Evolutionary conservation across 2,888 invertebrate genomes (phyloP).

Genomic region (Ophion slaviceki): DNA sequence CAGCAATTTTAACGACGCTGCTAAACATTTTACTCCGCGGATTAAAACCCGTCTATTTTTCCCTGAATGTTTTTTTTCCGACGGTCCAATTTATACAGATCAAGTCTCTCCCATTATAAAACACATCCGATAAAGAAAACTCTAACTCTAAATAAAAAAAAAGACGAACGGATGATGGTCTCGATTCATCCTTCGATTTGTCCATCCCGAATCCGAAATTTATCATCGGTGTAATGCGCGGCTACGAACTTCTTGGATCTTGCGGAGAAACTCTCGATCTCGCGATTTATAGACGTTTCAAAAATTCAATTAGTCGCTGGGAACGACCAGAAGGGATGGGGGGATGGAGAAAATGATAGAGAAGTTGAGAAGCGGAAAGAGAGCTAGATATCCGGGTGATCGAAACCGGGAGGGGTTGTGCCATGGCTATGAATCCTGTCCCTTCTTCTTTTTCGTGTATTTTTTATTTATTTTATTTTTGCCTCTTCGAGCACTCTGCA

Average conservation of each 20-base stretch:
- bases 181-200: constrained; percentile 63
- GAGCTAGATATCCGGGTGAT: constrained; percentile 45
- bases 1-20: constrained; percentile 8
- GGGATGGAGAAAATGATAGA: constrained; percentile 5
- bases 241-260: constrained; percentile 48
- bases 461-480: constrained; percentile 14
- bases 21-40: not conserved
- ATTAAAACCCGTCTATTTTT: too few species aligned
- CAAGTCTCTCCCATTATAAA: not conserved
- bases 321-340: constrained; percentile 26
- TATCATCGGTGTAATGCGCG: constrained; percentile 64
- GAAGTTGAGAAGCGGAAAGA: constrained; percentile 17
- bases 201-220: constrained; percentile 60
- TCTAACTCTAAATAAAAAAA: constrained; percentile 5
- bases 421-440: constrained; percentile 4
- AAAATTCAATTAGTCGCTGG: constrained; percentile 65
- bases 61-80: not conserved
- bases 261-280: constrained; percentile 44
- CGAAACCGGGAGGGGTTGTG: constrained; percentile 39
- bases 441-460: not conserved
- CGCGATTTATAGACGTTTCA: constrained; percentile 64
- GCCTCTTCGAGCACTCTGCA: not conserved
- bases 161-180: constrained; percentile 28
- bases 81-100: not conserved
- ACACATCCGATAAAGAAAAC: not conserved